Evolutionary conservation across 37 sponge, comb jelly and placozoan genomes (phyloP).

Genomic region (Cladorhizidae sp.): DNA sequence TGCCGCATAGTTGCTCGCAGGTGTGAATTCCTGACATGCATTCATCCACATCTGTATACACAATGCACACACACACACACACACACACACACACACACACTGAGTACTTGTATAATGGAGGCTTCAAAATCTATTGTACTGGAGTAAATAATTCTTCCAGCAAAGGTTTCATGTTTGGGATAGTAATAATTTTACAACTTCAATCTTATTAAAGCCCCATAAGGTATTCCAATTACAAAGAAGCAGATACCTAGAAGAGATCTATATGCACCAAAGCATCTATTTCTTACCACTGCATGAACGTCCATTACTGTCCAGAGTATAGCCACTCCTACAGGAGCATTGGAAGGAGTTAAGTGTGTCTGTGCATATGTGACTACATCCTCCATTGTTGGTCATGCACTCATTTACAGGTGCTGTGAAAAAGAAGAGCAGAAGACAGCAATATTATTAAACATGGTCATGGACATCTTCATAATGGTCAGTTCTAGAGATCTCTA

Average conservation of each 20-base stretch:
- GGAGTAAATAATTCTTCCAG: too few species aligned
- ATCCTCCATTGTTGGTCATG: background rate
- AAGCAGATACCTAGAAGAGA: background rate
- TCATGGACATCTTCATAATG: too few species aligned
- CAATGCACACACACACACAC: background rate
- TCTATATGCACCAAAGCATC: background rate
- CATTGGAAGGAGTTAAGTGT: background rate
- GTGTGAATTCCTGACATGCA: background rate
- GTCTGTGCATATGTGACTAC: slow-evolving; percentile 18
- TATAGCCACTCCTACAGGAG: slow-evolving; percentile 12
- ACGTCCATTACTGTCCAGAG: background rate
- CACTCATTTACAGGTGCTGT: slow-evolving; percentile 18
- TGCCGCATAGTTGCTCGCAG: slow-evolving; percentile 44
- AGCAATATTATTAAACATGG: background rate
- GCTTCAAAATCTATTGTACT: too few species aligned
- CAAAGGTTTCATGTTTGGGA: too few species aligned
- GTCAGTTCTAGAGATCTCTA: too few species aligned
- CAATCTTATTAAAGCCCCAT: too few species aligned
- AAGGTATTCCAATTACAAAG: background rate
- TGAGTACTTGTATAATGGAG: too few species aligned
- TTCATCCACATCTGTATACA: slow-evolving; percentile 29
- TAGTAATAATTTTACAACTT: too few species aligned
- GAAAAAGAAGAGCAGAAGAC: background rate
- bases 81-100: background rate
- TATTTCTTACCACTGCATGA: slow-evolving; percentile 11